Evolutionary conservation across 2,113 vertebrate genomes (phyloP), one percentile per base, ranked within the genome.

Genomic region (Trachemys scripta): DNA sequence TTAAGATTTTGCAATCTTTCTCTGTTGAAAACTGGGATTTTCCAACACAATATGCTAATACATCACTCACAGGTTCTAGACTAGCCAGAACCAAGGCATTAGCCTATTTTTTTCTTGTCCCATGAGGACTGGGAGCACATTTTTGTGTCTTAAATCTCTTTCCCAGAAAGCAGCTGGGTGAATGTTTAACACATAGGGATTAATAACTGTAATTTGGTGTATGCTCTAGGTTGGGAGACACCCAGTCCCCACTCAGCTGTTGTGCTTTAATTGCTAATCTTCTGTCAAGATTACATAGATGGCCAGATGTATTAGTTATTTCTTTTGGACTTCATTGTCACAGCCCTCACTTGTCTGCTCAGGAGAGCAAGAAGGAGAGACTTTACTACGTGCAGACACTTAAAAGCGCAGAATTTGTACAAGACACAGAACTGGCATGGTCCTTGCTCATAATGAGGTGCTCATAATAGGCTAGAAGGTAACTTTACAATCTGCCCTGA

Each of bases 141-240:
- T 92, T 88, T 84, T 84, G 86, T 57, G 24, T 78, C 84, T 95
- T 88, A 78, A 49, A 13, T 86, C 13, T 88, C 82, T 93, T 94
- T 92, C 90, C 91, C 94, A 92, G 84, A 96, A 86, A 90, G 82
- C 89, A 92, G 20, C 81, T 81, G 87, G 65, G 11, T 50, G 87
- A 82, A 83, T 78, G 87, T 83, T 88, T 45, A 78, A 78, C 22
- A 59, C 62, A 50, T 10, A 35, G 31, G 78, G 53, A 90, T 92
- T 54, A 96, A 78, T 90, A 90, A 84, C 59, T 82, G n/a, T 72
- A 79, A 45, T 62, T 8, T 86, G 93, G 91, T 93, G 80, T 59
- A 6, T 78, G 49, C 54, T 87, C 90, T 59, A 24, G 84, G 10
- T 79, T 54, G 79, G 82, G 84, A 89, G 45, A 88, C 87, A 80